Evolutionary conservation across 2,888 invertebrate genomes (phyloP).

Genomic region (Neoascia interrupta): DNA sequence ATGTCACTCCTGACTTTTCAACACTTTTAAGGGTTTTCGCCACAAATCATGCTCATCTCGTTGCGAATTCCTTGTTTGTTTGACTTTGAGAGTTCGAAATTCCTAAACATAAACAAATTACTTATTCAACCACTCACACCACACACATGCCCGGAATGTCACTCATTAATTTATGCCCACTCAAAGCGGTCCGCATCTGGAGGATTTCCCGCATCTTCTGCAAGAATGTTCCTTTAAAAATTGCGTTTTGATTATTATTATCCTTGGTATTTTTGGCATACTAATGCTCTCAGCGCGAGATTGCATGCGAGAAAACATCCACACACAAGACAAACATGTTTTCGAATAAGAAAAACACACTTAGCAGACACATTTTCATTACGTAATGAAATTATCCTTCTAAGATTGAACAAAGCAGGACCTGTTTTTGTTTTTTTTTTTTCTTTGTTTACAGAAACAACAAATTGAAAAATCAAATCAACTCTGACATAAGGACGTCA

Average conservation of each 20-base stretch:
- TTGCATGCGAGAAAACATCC: slow-evolving; percentile 14
- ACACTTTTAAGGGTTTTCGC: too few relatives aligned
- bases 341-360: slow-evolving; percentile 29
- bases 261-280: background rate
- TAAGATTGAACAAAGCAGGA: too few relatives aligned
- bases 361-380: slow-evolving; percentile 33
- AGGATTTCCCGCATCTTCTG: background rate
- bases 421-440: too few relatives aligned
- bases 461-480: slow-evolving; percentile 31
- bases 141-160: slow-evolving; percentile 9
- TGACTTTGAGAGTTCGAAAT: slow-evolving; percentile 8
- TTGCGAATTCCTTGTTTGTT: slow-evolving; percentile 1
- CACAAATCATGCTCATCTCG: too few relatives aligned
- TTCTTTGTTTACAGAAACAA: slow-evolving; percentile 6
- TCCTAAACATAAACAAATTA: slow-evolving; percentile 35
- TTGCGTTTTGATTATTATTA: slow-evolving; percentile 5
- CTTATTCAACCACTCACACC: slow-evolving; percentile 32
- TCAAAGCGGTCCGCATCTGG: slow-evolving; percentile 23
- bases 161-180: slow-evolving; percentile 28
- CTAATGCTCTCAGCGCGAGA: background rate
- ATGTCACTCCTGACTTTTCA: too few relatives aligned
- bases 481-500: slow-evolving; percentile 2
- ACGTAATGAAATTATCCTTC: slow-evolving; percentile 24
- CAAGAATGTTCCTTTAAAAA: background rate
- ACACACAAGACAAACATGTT: slow-evolving; percentile 42